These are phyloP conservation scores for Mactra quadrangularis DNA, from an alignment of 1,140 invertebrate genomes.

Conservation along the genomic window DNA sequence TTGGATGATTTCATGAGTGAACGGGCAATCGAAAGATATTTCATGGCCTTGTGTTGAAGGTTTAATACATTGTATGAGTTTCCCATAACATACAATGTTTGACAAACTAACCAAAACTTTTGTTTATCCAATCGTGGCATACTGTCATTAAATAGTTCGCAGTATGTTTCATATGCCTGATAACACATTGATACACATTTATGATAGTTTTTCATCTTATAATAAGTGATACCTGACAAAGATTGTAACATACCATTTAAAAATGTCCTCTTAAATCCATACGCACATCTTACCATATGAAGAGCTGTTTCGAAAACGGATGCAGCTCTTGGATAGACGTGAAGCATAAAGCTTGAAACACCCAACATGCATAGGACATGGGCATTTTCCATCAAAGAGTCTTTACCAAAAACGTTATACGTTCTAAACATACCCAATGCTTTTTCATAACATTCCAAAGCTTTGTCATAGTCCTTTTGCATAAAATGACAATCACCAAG, in stretches of 20 bases:
- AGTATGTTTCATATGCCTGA: slow-evolving; percentile 80
- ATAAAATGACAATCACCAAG: slow-evolving; percentile 81
- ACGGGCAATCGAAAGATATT: slow-evolving; percentile 78
- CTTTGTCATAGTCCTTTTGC: slow-evolving; percentile 78
- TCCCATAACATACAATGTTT: slow-evolving; percentile 81
- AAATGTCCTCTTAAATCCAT: slow-evolving; percentile 76
- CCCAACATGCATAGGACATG: slow-evolving; percentile 81
- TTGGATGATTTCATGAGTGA: slow-evolving; percentile 76
- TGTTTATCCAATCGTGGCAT: slow-evolving; percentile 75
- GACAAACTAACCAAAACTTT: slow-evolving; percentile 80
- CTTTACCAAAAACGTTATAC: slow-evolving; percentile 74
- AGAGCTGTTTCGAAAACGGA: slow-evolving; percentile 78
- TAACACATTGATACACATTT: slow-evolving; percentile 80
- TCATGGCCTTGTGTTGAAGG: slow-evolving; percentile 79
- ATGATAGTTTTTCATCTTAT: slow-evolving; percentile 81
- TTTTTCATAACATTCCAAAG: slow-evolving; percentile 79
- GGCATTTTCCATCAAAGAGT: slow-evolving; percentile 76
- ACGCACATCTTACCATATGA: slow-evolving; percentile 75
- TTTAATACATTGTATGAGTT: slow-evolving; percentile 80
- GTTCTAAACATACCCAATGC: slow-evolving; percentile 72
- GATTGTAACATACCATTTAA: slow-evolving; percentile 78
- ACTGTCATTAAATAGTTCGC: slow-evolving; percentile 75
- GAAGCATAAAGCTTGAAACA: slow-evolving; percentile 81
- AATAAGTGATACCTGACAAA: slow-evolving; percentile 79
- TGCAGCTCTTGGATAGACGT: slow-evolving; percentile 79